These are phyloP conservation scores for Etheostoma cragini DNA, from an alignment of 2,113 vertebrate genomes.

Conservation along the genomic window DNA sequence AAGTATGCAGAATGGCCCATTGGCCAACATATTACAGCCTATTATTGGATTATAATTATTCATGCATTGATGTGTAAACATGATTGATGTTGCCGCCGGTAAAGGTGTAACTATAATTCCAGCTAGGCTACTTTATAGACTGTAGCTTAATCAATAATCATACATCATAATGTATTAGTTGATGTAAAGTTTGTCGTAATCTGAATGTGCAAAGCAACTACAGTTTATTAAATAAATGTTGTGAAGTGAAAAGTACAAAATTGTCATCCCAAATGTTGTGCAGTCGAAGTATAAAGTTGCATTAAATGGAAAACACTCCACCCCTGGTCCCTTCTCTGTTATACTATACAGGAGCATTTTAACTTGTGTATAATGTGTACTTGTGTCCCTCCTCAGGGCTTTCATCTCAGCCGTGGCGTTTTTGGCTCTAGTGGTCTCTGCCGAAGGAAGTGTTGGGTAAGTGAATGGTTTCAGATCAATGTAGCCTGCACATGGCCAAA, in stretches of 20 bases:
- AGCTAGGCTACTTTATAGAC: neutral
- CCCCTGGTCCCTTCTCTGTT: no score
- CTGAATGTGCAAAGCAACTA: neutral
- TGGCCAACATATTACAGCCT: no score
- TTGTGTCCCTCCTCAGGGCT: slow-evolving; percentile 61
- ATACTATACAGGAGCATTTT: no score
- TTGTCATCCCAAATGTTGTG: neutral
- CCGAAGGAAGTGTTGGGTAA: slow-evolving; percentile 79
- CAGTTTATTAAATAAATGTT: neutral
- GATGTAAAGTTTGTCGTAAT: neutral
- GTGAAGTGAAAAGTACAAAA: neutral
- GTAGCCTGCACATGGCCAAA: neutral
- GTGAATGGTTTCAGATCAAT: neutral
- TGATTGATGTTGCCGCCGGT: neutral
- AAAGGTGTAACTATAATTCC: neutral
- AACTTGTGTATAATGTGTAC: neutral
- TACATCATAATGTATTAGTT: neutral
- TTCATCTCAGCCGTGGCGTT: slow-evolving; percentile 35
- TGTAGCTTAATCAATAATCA: neutral
- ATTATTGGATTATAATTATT: neutral
- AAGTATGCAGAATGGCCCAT: neutral
- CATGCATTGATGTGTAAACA: neutral
- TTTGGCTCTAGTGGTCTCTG: slow-evolving; percentile 57
- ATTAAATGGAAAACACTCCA: neutral
- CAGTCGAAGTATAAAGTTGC: neutral